Conservation (phyloP, 2,113 vertebrate species). For the Scytalopus superciliaris region DNA sequence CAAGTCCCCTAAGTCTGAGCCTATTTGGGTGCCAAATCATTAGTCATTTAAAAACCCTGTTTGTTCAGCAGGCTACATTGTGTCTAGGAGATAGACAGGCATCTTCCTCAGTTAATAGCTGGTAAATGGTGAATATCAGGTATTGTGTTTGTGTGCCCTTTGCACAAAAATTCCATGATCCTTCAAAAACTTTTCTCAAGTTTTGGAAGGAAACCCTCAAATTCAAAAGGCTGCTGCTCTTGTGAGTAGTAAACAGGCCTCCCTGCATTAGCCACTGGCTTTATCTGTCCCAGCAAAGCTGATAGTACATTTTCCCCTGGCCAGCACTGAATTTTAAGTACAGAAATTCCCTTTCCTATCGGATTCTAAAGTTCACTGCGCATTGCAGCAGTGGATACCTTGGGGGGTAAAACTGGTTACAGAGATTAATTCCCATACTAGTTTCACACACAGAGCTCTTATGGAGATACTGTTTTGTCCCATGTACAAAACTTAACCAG, state of each 20-base stretch:
- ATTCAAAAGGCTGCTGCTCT: neutral
- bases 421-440: constrained; percentile 67
- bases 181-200: neutral
- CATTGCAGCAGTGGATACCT: constrained; percentile 74
- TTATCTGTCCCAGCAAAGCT: neutral
- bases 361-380: constrained; percentile 75
- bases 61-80: neutral
- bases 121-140: neutral
- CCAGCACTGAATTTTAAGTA: neutral
- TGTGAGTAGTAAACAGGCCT: neutral
- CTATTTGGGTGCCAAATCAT: neutral
- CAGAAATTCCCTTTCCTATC: neutral
- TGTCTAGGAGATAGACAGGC: neutral
- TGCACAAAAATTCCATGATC: neutral
- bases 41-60: neutral
- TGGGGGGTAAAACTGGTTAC: constrained; percentile 53
- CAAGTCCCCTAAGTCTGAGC: neutral
- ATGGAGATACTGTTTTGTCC: constrained; percentile 27
- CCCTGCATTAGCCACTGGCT: neutral
- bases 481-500: constrained; percentile 48
- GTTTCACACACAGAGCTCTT: constrained; percentile 74
- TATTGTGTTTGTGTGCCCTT: neutral
- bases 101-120: neutral
- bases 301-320: neutral
- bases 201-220: neutral